Base-by-base conservation (phyloP, 2,888 invertebrate species). In the Cephus runcator region DNA sequence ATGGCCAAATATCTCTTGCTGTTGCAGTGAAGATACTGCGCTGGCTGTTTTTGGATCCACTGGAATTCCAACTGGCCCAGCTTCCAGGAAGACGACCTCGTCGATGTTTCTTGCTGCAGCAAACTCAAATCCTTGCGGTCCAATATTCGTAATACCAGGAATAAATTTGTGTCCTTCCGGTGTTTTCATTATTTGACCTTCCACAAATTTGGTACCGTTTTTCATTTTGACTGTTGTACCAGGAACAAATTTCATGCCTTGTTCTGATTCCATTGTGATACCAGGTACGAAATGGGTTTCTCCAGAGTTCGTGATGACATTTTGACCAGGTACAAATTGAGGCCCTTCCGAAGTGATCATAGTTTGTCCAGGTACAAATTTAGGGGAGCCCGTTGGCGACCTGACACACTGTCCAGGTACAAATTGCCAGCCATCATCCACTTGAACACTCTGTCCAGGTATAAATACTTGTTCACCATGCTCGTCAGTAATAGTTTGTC, bases 321-420 rank as follows among this genome's bases (percentile, higher is more conserved):
- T 93, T 88, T 95, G 94, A 2, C 95, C 95, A 0, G 95, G 94
- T 69, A 95, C 92, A 88, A 95, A 95, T 84, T 93, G 94, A 1
- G 94, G 91, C 3, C 95, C 95, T 85, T 94, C 94, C 4, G 93
- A 92, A 15, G 94, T 95, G 56, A 93, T 91, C 79, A 95, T 91
- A 0, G 94, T 94, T 82, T 94, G 94, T 33, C 95, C 95, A 75
- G 95, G 94, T 69, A 95, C 92, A 84, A 95, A 95, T 82, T 93
- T 93, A 34, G 92, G 81, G 81, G 93, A 92, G 35, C 92, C 93
- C 79, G 92, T 92, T 79, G 94, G 93, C 85, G 94, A 93, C 83
- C 93, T 92, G 75, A 94, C 85, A 35, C 93, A 93, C 89, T 95
- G 95, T 0, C 95, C 95, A 3, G 95, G 94, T 36, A 95, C 92